Evolutionary conservation across 2,113 vertebrate genomes (phyloP), one percentile per base, ranked within the genome.

Genomic region (Periophthalmus modestus): DNA sequence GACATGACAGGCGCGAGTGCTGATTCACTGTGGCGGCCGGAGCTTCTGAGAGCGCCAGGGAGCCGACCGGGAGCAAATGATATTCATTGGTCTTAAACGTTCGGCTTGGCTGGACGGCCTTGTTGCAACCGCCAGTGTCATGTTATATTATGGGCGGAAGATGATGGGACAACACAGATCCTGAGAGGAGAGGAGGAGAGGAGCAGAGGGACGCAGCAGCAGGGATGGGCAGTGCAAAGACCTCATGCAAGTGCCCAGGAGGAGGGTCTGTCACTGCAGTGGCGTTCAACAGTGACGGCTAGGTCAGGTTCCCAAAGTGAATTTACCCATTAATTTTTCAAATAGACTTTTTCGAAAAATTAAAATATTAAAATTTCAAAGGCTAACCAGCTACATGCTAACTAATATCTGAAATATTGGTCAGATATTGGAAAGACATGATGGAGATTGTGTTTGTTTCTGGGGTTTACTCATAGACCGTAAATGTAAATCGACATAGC

Each of bases 31-130:
- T 92, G 91, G 88, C 89, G 86, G 82, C 77, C 73, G 84, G 52
- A 81, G 89, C 59, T 78, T 85, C 84, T 85, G 78, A 85, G 80
- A 89, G 89, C 71, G 78, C 84, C 84, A 85, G 89, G 88, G 80
- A 90, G 85, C 84, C 89, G 70, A 92, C 83, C 78, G 76, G 85
- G 87, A 92, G 91, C 89, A 91, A 93, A 92, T 92, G 87, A 91
- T 92, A 93, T 92, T 94, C 91, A 93, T 94, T 94, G 92, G 90
- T 91, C 90, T 92, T 91, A 93, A 93, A 92, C 79, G 88, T 84
- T 89, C 73, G 75, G 88, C 69, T 90, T 88, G 90, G 90, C 90
- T 68, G 73, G 85, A 83, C 81, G 74, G 83, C 87, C 81, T 80
- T 90, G 89, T 88, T 85, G 88, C 83, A 90, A 91, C 89, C 89